Evolutionary conservation across 2,888 invertebrate genomes (phyloP), one percentile per base, ranked within the genome.

Genomic region (Julus scanicus): DNA sequence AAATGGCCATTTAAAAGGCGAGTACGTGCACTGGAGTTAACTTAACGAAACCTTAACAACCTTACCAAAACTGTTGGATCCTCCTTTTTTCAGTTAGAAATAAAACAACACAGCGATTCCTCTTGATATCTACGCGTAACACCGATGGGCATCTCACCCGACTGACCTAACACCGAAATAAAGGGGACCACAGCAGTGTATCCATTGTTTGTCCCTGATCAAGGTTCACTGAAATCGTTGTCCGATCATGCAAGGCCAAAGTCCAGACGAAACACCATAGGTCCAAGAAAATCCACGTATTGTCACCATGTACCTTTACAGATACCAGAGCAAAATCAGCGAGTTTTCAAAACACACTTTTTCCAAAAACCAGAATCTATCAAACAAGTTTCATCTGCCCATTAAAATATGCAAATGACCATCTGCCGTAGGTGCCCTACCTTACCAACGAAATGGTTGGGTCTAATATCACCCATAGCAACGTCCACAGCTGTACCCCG

Each of bases 391-490:
- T 29, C 5, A 29, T 6, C 29, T 6, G 9, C 1, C 29, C 29
- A 29, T 71, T 71, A 71, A 71, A 71, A 71, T 71, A 71, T 71
- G 71, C 71, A 71, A 71, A 71, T 71, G 20, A 29, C 71, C 71
- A 71, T 71, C 71, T 71, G 71, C n/a, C 11, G n/a, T 8, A 29
- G 71, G 71, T n/a, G 29, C 71, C 71, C 71, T 71, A 71, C 71
- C 71, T 71, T 71, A 71, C 71, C 29, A 71, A 71, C 71, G 29
- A 29, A 71, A 71, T 71, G 71, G 71, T 71, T 29, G 71, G 71
- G 71, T 71, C 71, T 71, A 11, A 71, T 71, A 71, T 71, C 71
- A 71, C 71, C 71, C 71, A 1, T 71, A 29, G 71, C 71, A 71
- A 71, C 71, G 71, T 29, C 29, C 9, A 29, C 71, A 71, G 71